Conservation (phyloP, 2,113 vertebrate species). For the Ciconia boyciana region DNA sequence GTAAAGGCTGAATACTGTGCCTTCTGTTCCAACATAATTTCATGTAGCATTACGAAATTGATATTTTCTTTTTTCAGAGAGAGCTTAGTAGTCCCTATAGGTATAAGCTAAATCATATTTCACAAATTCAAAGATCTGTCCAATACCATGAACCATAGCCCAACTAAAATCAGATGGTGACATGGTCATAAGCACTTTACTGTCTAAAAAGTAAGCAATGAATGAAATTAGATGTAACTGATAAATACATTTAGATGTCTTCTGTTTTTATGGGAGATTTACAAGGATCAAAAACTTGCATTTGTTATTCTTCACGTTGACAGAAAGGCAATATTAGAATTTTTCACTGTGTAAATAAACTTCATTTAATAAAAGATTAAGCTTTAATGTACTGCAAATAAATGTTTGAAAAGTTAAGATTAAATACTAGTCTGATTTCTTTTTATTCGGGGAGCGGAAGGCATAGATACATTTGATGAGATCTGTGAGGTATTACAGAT, state of each 20-base stretch:
- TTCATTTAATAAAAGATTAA: not conserved
- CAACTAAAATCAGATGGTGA: not conserved
- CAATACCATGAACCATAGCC: not conserved
- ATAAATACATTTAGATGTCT: not conserved
- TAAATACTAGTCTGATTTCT: not conserved
- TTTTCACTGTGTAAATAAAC: not conserved
- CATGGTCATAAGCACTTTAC: not conserved
- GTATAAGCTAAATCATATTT: not conserved
- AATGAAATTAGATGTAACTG: not conserved
- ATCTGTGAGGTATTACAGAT: not conserved
- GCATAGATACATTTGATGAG: not conserved
- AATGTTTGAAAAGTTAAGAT: not conserved
- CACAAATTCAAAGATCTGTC: not conserved
- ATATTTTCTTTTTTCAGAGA: not conserved
- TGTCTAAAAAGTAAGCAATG: not conserved
- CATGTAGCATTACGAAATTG: not conserved
- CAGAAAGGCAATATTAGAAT: not conserved
- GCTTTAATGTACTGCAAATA: not conserved
- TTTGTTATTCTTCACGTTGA: not conserved
- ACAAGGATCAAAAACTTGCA: not conserved
- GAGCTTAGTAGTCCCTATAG: not conserved
- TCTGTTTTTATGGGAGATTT: not conserved
- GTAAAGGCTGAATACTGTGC: not conserved
- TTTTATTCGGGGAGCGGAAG: not conserved
- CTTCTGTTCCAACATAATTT: not conserved